Evolutionary conservation across 2,888 invertebrate genomes (phyloP).

Genomic region (Biston betularia): DNA sequence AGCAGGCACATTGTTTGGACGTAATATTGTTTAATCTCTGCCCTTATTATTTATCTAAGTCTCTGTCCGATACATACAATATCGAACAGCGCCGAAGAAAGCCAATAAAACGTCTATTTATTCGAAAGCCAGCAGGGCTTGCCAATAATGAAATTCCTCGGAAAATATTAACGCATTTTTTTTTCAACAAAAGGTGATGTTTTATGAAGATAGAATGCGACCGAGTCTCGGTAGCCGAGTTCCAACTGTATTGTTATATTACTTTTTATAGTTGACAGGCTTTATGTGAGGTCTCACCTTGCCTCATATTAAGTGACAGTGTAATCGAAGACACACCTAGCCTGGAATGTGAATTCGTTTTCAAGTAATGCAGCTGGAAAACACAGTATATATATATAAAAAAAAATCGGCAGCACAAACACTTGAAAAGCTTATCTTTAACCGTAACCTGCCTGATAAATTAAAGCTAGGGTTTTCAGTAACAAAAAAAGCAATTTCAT

Average conservation of each 20-base stretch:
- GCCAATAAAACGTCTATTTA: conserved; percentile 83
- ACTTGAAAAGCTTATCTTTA: too few relatives aligned
- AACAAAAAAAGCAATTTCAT: background rate
- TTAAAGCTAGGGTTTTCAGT: too few relatives aligned
- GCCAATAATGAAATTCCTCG: conserved; percentile 82
- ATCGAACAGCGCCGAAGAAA: conserved; percentile 72
- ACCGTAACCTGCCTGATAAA: too few relatives aligned
- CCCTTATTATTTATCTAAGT: conserved; percentile 41
- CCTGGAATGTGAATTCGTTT: too few relatives aligned
- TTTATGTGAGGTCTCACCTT: too few relatives aligned
- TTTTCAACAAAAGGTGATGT: conserved; percentile 76
- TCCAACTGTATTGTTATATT: conserved; percentile 18
- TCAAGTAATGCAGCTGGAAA: too few relatives aligned
- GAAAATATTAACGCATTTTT: conserved; percentile 82
- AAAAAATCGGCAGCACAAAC: too few relatives aligned
- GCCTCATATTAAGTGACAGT: too few relatives aligned
- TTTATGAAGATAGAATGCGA: conserved; percentile 54
- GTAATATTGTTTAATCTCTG: conserved; percentile 61
- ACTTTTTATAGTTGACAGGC: background rate
- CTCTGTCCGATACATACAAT: conserved; percentile 57
- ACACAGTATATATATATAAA: too few relatives aligned
- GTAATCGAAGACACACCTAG: too few relatives aligned
- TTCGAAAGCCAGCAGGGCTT: conserved; percentile 79
- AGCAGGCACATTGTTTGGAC: conserved; percentile 12
- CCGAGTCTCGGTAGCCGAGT: conserved; percentile 4